Evolutionary conservation across 2,888 invertebrate species (phyloP).

Genomic region (Protodeltote pygarga): DNA sequence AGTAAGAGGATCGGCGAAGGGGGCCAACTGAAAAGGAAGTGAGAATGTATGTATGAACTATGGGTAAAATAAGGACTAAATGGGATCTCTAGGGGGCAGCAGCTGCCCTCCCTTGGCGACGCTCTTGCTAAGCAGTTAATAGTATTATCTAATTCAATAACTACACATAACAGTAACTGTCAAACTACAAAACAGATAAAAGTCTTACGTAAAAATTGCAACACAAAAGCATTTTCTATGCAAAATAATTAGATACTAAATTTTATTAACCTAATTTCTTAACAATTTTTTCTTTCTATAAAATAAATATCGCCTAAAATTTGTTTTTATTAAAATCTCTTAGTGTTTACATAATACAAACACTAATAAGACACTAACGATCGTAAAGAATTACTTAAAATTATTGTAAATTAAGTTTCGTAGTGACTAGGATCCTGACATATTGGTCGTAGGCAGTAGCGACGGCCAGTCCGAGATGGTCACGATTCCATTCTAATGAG

Average conservation of each 20-base stretch:
- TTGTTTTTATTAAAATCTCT: constrained; percentile 65
- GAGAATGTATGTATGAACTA: no score
- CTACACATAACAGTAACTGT: constrained; percentile 37
- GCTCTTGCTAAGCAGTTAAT: constrained; percentile 29
- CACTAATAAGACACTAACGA: background rate
- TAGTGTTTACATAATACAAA: constrained; percentile 45
- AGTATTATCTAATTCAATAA: constrained; percentile 38
- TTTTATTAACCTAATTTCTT: constrained; percentile 64
- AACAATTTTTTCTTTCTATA: constrained; percentile 59
- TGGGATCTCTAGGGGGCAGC: no score
- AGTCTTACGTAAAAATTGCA: constrained; percentile 51
- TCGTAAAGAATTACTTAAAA: background rate
- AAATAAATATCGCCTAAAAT: constrained; percentile 75
- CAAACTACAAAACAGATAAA: constrained; percentile 48
- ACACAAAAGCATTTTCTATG: constrained; percentile 60
- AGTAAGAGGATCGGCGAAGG: no score
- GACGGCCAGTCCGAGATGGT: constrained; percentile 95
- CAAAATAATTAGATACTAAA: constrained; percentile 52
- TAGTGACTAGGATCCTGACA: constrained; percentile 94
- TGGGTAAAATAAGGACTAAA: no score
- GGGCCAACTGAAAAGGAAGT: no score
- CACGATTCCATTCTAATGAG: constrained; percentile 96
- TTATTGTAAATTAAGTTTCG: constrained; percentile 92
- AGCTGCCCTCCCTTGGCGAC: no score
- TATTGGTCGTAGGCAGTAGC: constrained; percentile 97